Base-by-base conservation (phyloP, 1,140 invertebrate genomes). In the Cardiocondyla obscurior region DNA sequence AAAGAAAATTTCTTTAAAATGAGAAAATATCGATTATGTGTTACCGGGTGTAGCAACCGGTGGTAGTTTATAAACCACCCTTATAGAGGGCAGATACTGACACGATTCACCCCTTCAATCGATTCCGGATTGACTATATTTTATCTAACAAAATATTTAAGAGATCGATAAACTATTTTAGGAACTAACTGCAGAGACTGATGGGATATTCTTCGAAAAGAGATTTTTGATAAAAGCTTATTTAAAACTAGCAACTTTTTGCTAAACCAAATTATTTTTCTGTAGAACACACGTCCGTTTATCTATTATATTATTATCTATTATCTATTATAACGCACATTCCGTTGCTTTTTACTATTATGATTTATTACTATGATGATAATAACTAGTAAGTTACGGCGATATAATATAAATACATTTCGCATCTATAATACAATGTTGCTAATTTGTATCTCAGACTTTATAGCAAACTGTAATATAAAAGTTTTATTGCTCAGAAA, bases 121-220 rank as follows among this genome's bases (percentile, higher is more conserved):
- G 49, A 58, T 58, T 12, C n/a, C 12, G 44, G 28, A 76, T 65
- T 76, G 22, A 39, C 22, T 77, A 30, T 64, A 44, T 64, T 39
- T 19, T 51, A 33, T 12, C 25, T 2, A 77, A 16, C 16, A 39
- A 65, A 64, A 77, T 36, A 79, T 19, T 36, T 64, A 55, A n/a
- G 8, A 79, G n/a, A 76, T 62, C 72, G 10, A 76, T 62, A 62
- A 30, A 33, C 25, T 62, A 76, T 46, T 76, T 76, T 62, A 79
- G 7, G 25, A 36, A 65, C 19, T n/a, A 33, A 14, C 1, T 53
- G 22, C 12, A 30, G 12, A 51, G n/a, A 33, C 58, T 62, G 3
- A 19, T 12, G n/a, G n/a, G 10, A 46, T 22, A 53, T 22, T 53
- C 12, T 53, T 33, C 28, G 3, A 30, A 28, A 53, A 30, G 36